Base-by-base conservation (phyloP, 2,888 invertebrate species). In the Calliopum simillimum region DNA sequence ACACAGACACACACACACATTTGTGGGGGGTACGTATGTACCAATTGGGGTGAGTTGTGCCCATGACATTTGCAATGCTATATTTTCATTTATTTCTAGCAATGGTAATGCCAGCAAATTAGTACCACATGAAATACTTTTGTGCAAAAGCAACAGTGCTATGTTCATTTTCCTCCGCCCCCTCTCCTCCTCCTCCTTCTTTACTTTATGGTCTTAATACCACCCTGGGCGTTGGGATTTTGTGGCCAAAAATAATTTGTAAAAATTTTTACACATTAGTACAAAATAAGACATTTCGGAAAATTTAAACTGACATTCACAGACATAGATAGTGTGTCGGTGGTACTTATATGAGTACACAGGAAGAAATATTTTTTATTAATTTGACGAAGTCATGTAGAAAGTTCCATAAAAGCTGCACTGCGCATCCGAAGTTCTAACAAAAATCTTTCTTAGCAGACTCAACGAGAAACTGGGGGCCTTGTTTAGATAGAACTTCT, bases 161-260 rank as follows among this genome's bases (percentile, higher is more conserved):
- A 33, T 51, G 63, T 59, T 56, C 63, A 44, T 58, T 12, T 13
- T 16, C 43, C 12, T 13, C 46, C 56, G 23, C 43, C 16, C 65
- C 49, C 41, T 41, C 41, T n/a, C 16, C 59, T 64, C 25, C 23
- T 62, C 23, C 13, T 41, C 23, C 16, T 51, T 43, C 56, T 23
- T 25, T 19, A 19, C 51, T 44, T 53, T 63, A 63, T 69, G 68
- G 59, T 67, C 61, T 59, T 16, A 16, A 14, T 25, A 19, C 47
- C 65, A 70, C 65, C 70, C 58, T 14, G 25, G 49, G 59, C 59
- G 59, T 25, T 33, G 51, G 61, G 51, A 23, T 33, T 67, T 70
- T 70, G 65, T 49, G 65, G 70, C 61, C 70, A 51, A 68, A 67
- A 65, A 70, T 70, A 70, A 70, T 70, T 70, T 70, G 70, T 61